Percentiles rank a stretch among this genome's conserved stretches.
Evolutionary conservation across 2,888 invertebrate species (phyloP).

Genomic region (Tenthredo scrophulariae): DNA sequence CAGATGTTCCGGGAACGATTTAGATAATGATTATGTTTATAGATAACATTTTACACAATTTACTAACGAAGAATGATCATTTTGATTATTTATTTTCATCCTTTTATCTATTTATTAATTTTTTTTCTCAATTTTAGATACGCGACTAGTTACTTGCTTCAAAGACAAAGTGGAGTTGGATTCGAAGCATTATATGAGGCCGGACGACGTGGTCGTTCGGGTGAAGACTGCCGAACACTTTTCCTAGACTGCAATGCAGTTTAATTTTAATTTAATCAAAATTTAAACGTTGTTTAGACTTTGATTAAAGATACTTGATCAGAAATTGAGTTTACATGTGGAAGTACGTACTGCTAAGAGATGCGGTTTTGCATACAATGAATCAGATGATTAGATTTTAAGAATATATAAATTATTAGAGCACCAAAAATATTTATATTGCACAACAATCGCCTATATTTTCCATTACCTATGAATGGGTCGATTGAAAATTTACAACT

Average conservation of each 20-base stretch:
- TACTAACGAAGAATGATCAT: neutral
- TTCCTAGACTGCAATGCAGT: conserved; percentile 95
- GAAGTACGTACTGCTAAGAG: conserved; percentile 25
- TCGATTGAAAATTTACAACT: conserved; percentile 4
- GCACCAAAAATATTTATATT: conserved; percentile 51
- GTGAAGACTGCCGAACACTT: conserved; percentile 91
- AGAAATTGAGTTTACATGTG: conserved; percentile 18
- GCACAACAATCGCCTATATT: conserved; percentile 25
- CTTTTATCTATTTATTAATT: neutral
- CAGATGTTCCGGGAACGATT: neutral
- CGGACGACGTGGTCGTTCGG: conserved; percentile 91
- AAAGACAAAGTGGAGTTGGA: conserved; percentile 85
- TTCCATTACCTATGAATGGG: neutral
- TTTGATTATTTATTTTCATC: neutral
- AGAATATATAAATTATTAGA: conserved; percentile 40
- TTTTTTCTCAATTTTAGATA: conserved; percentile 81
- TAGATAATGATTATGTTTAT: neutral
- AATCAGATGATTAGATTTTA: neutral
- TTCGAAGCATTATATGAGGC: conserved; percentile 93
- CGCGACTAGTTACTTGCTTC: conserved; percentile 91
- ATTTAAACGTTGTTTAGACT: conserved; percentile 26
- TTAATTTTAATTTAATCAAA: conserved; percentile 77
- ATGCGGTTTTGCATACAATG: conserved; percentile 16
- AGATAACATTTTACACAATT: neutral
- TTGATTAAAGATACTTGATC: conserved; percentile 16